Percentiles rank a stretch among this genome's conserved stretches.
These are phyloP conservation scores for Iguana delicatissima DNA, from an alignment of 2,797 vertebrate species.

Conservation along the genomic window DNA sequence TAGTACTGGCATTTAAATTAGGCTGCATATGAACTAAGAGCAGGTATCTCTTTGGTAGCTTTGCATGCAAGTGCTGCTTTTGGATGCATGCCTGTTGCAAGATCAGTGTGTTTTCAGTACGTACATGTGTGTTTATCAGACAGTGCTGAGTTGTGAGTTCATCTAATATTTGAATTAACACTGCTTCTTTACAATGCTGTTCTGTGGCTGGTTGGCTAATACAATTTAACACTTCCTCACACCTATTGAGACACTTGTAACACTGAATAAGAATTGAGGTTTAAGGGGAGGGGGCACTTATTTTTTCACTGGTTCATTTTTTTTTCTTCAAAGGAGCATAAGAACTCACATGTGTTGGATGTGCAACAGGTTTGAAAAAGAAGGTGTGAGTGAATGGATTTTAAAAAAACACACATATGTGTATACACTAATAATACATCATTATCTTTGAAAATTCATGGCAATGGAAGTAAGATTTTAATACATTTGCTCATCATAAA, in stretches of 20 bases:
- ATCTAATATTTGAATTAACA: constrained; percentile 57
- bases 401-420: constrained; percentile 45
- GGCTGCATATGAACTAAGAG: constrained; percentile 36
- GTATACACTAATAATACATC: constrained; percentile 40
- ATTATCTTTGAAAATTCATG: constrained; percentile 67
- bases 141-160: constrained; percentile 52
- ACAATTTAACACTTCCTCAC: constrained; percentile 38
- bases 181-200: constrained; percentile 62
- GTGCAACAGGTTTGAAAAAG: constrained; percentile 69
- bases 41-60: constrained; percentile 37
- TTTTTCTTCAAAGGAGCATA: constrained; percentile 67
- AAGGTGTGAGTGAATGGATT: constrained; percentile 49
- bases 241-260: constrained; percentile 67
- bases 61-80: constrained; percentile 67
- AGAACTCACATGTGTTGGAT: constrained; percentile 62
- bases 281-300: constrained; percentile 50
- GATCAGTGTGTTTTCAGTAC: constrained; percentile 51
- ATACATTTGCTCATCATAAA: constrained; percentile 65
- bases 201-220: constrained; percentile 66
- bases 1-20: constrained; percentile 41
- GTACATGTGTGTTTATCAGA: constrained; percentile 49
- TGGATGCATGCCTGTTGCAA: constrained; percentile 71
- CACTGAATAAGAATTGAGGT: constrained; percentile 43
- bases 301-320: constrained; percentile 63
- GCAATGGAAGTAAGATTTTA: constrained; percentile 65